Evolutionary conservation across 2,113 vertebrate species (phyloP).

Genomic region (Brevimyrus niger): DNA sequence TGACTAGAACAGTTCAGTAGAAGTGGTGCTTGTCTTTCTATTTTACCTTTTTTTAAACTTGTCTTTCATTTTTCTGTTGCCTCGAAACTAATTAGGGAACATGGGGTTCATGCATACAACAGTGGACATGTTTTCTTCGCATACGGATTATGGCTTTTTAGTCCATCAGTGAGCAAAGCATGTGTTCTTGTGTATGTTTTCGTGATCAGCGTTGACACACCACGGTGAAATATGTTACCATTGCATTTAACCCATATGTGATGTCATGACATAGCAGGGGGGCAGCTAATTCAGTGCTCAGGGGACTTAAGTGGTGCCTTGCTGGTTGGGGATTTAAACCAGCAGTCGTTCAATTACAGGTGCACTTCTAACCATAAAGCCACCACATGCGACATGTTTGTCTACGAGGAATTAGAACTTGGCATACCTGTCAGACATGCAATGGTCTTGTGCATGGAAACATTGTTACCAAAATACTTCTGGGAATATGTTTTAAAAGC

Average conservation of each 20-base stretch:
- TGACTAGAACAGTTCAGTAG: constrained; percentile 16
- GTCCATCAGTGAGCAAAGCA: neutral
- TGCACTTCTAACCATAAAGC: no score
- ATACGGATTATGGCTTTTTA: neutral
- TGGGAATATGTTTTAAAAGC: neutral
- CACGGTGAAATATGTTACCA: no score
- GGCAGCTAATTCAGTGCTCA: no score
- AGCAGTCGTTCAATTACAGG: no score
- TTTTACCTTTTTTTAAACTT: constrained; percentile 15
- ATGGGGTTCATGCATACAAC: constrained; percentile 15
- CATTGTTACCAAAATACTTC: neutral
- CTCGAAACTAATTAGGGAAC: constrained; percentile 16
- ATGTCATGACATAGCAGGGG: no score
- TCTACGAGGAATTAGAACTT: neutral
- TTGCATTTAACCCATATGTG: no score
- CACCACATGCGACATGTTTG: neutral
- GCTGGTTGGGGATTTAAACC: no score
- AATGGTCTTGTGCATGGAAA: neutral
- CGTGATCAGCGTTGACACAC: neutral
- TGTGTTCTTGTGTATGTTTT: constrained; percentile 9
- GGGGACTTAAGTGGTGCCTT: no score
- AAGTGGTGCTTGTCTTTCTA: neutral
- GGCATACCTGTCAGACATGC: neutral
- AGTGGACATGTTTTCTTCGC: neutral
- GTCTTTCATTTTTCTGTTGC: constrained; percentile 22